A percentile compares a stretch with the other conserved stretches of the same genome.
phyloP scores from a whole-genome alignment of 2,113 vertebrate genomes.

The Aspidoscelis tigris region DNA sequence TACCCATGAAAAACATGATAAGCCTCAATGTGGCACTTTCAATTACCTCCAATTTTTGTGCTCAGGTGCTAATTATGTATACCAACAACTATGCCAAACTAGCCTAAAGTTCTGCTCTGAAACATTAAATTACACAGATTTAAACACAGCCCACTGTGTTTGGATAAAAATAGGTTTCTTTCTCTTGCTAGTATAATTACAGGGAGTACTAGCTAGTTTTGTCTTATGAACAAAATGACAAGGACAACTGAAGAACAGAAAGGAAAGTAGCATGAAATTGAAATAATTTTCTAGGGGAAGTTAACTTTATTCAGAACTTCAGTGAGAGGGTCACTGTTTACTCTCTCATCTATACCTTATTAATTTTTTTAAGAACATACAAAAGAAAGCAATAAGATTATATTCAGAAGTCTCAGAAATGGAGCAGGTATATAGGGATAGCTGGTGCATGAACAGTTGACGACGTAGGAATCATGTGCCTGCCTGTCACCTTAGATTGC shows the following conservation, averaged over 20 bases:
- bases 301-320: neutral
- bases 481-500: too few species aligned
- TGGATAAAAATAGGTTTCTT: slow-evolving; percentile 17
- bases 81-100: slow-evolving; percentile 47
- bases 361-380: neutral
- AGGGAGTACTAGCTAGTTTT: neutral
- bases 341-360: neutral
- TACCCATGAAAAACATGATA: slow-evolving; percentile 39
- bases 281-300: neutral
- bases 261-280: neutral
- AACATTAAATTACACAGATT: slow-evolving; percentile 23
- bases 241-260: neutral
- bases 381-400: too few species aligned
- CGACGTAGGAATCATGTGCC: too few species aligned
- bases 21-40: slow-evolving; percentile 63
- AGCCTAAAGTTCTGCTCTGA: slow-evolving; percentile 31
- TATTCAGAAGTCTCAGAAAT: neutral
- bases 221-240: slow-evolving; percentile 8
- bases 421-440: too few species aligned
- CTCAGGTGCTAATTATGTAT: slow-evolving; percentile 56
- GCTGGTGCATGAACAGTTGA: too few species aligned
- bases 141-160: slow-evolving; percentile 20
- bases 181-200: slow-evolving; percentile 12
- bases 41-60: slow-evolving; percentile 64
- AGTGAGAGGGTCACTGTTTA: neutral